Base-by-base conservation (phyloP, 2,113 vertebrate genomes). In the Terrapene triunguis region DNA sequence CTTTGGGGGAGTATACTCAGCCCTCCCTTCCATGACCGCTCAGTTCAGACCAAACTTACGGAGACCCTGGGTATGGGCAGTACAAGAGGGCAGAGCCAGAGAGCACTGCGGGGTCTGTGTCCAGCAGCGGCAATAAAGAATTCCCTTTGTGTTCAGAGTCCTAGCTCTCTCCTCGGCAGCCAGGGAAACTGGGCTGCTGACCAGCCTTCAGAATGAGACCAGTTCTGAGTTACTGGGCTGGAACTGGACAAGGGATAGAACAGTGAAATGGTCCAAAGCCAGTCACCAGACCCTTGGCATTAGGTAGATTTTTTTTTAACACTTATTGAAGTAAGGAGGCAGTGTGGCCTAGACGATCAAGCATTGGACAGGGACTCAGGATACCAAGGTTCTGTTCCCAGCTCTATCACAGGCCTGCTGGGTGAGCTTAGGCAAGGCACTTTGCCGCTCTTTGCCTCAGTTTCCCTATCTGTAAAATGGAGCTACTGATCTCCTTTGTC, bases 51-150 rank as follows among this genome's bases (percentile, higher is more conserved):
- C 88, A 85, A 38, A 35, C 35, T 21, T 38, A 22, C 21, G 19
- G 65, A n/a, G 32, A n/a, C 62, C 62, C 62, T 10, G 62, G 7
- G 32, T 69, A n/a, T n/a, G 89, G 94, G 57, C 0, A 48, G 91
- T 84, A 91, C 74, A 95, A 81, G 94, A 10, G 44, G 87, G 91
- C 80, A 96, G n/a, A 93, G 95, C 62, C 95, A 90, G 86, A 19
- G 65, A 16, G 32, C 91, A 88, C 88, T 87, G 92, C 89, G 87
- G 82, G 94, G 17, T 82, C 95, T 94, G 91, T 0, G 12, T 76
- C 88, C 59, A 38, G 4, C 86, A 24, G 35, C 55, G 91, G 54
- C 82, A 84, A 57, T 88, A 89, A 90, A 96, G 92, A 88, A 62
- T 27, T 97, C 95, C 89, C 95, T 91, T 92, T 62, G 42, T 4